phyloP scores from a whole-genome alignment of 2,113 vertebrate genomes.

The Brachirus orientalis region DNA sequence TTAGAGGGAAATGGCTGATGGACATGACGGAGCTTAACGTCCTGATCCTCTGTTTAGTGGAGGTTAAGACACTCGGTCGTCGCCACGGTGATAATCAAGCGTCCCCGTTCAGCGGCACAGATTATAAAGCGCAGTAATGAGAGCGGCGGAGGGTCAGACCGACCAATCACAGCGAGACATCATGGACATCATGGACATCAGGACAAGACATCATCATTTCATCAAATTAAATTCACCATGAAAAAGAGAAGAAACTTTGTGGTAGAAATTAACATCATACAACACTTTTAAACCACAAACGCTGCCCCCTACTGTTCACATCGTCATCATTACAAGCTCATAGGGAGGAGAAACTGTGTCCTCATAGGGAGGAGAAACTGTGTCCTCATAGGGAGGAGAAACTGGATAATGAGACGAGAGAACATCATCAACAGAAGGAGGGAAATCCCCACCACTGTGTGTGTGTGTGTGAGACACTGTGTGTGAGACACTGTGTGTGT shows the following conservation, averaged over 20 bases:
- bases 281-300: no score
- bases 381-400: slow-evolving; percentile 36
- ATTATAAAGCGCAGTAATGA: slow-evolving; percentile 31
- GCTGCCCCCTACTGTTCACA: not conserved
- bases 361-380: no score
- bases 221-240: no score
- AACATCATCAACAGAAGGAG: slow-evolving; percentile 39
- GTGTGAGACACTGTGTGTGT: slow-evolving; percentile 23
- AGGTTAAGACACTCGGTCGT: slow-evolving; percentile 50
- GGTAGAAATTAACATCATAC: no score
- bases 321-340: not conserved
- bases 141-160: not conserved
- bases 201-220: no score
- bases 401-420: slow-evolving; percentile 42
- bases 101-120: not conserved
- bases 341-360: slow-evolving; percentile 35
- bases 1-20: slow-evolving; percentile 26
- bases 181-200: not conserved
- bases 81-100: slow-evolving; percentile 19
- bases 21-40: slow-evolving; percentile 25
- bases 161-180: not conserved
- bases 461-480: not conserved
- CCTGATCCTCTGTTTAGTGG: slow-evolving; percentile 54
- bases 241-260: no score
- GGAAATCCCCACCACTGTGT: slow-evolving; percentile 49